Evolutionary conservation across 2,113 vertebrate species (phyloP).

Genomic region (Centropristis striata): DNA sequence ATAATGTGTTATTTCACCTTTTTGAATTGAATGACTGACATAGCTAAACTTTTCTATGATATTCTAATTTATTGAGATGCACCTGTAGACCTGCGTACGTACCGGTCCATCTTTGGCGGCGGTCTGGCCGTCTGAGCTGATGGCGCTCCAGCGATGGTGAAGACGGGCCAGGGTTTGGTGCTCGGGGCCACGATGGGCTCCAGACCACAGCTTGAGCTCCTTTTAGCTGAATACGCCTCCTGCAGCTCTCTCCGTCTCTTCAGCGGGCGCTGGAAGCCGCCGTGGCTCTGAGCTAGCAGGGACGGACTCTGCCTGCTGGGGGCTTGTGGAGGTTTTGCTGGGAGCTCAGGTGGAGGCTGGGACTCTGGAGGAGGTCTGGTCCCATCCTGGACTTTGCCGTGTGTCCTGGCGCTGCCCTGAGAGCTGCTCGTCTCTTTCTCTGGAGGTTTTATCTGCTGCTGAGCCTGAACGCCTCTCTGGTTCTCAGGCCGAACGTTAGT

Average conservation of each 20-base stretch:
- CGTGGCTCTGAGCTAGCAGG: fast-evolving
- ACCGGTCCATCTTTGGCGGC: slow-evolving; percentile 27
- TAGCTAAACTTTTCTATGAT: too few relatives aligned
- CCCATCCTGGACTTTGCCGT: neutral
- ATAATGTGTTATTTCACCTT: too few relatives aligned
- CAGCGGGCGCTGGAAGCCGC: neutral
- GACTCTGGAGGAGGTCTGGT: neutral
- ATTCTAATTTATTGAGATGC: too few relatives aligned
- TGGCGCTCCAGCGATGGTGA: slow-evolving; percentile 36
- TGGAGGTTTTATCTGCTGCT: too few relatives aligned
- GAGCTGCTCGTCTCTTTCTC: neutral
- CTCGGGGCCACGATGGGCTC: slow-evolving; percentile 54
- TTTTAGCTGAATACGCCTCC: neutral
- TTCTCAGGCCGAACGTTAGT: too few relatives aligned
- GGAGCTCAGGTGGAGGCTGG: neutral
- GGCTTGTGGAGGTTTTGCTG: neutral
- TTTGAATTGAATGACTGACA: too few relatives aligned
- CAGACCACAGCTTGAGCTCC: slow-evolving; percentile 19
- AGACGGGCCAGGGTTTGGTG: slow-evolving; percentile 67
- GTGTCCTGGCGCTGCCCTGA: neutral
- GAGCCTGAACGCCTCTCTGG: too few relatives aligned
- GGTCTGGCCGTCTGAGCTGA: neutral
- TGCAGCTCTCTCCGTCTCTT: slow-evolving; percentile 30
- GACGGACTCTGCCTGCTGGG: neutral
- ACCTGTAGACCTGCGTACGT: too few relatives aligned